Evolutionary conservation across 2,113 vertebrate genomes (phyloP).

Genomic region (Procavia capensis): DNA sequence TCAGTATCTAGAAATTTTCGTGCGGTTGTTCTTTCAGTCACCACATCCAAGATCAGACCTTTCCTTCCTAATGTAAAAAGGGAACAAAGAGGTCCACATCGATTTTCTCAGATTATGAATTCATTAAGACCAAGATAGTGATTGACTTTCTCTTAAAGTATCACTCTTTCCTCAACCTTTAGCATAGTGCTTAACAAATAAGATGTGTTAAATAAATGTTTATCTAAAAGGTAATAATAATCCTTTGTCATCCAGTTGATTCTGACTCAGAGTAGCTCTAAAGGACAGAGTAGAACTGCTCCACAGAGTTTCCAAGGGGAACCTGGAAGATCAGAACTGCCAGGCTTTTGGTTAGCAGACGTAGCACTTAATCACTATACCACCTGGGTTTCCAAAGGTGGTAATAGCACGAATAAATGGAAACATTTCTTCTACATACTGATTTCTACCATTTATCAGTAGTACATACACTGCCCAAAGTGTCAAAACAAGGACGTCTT

Average conservation of each 20-base stretch:
- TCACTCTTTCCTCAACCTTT: neutral
- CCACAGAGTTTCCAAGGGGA: no score
- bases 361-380: no score
- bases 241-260: no score
- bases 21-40: neutral
- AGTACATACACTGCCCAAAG: neutral
- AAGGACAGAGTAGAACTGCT: no score
- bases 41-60: neutral
- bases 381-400: no score
- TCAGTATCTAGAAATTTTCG: neutral
- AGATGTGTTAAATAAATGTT: neutral
- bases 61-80: neutral
- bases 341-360: no score
- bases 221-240: slow-evolving; percentile 5
- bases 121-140: slow-evolving; percentile 11
- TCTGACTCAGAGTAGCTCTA: no score
- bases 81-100: neutral
- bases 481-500: no score
- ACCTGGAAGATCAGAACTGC: no score
- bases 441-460: slow-evolving; percentile 29
- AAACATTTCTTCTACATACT: neutral
- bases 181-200: neutral
- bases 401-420: slow-evolving; percentile 20
- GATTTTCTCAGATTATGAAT: neutral
- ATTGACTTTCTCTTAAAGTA: slow-evolving; percentile 37